A percentile compares a stretch with the other conserved stretches of the same genome.
phyloP scores from a whole-genome alignment of 2,113 vertebrate genomes.

The Amphiprion percula region DNA sequence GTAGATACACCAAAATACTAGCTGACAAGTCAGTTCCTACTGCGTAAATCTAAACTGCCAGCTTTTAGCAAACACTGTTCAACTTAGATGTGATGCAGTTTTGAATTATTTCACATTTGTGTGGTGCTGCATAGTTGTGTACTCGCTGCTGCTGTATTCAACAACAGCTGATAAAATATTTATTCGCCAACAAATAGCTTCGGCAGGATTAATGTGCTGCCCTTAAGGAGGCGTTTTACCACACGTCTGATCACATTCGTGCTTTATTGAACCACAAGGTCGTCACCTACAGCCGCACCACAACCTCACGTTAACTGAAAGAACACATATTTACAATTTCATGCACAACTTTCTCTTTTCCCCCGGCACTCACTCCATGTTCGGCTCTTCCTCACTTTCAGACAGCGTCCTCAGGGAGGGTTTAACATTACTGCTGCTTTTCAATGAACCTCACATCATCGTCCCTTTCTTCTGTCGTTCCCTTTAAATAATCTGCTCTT shows the following conservation, averaged over 20 bases:
- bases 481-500: not conserved
- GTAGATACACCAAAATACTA: too few species aligned
- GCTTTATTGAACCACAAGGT: not conserved
- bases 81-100: too few species aligned
- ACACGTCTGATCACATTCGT: not conserved
- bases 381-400: constrained; percentile 38
- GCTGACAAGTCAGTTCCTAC: too few species aligned
- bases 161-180: too few species aligned
- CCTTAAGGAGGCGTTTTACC: not conserved
- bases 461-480: constrained; percentile 34
- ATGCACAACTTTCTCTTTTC: not conserved
- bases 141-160: too few species aligned
- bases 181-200: not conserved
- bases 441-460: constrained; percentile 17
- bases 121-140: too few species aligned
- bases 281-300: not conserved
- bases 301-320: constrained; percentile 24
- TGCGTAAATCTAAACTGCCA: too few species aligned
- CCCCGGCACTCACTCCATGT: not conserved
- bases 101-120: too few species aligned
- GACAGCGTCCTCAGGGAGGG: constrained; percentile 33
- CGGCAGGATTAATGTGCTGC: not conserved
- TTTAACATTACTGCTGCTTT: constrained; percentile 43
- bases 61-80: too few species aligned
- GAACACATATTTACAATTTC: constrained; percentile 34